phyloP scores from a whole-genome alignment of 2,113 vertebrate genomes.

The Cinclus cinclus region DNA sequence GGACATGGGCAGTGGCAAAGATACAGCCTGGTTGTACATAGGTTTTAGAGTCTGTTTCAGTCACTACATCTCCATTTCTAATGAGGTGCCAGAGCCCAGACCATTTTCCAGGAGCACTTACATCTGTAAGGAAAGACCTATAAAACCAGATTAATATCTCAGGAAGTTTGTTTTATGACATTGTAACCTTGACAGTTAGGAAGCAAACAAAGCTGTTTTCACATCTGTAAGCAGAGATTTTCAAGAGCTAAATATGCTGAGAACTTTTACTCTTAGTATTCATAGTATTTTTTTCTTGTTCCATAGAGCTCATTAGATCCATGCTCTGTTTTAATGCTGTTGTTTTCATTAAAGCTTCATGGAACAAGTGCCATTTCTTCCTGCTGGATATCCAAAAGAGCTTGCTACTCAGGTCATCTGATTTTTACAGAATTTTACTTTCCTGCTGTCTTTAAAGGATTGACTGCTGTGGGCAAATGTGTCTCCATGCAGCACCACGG shows the following conservation, averaged over 20 bases:
- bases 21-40: rapidly evolving
- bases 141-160: neutral
- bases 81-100: neutral
- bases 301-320: neutral
- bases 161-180: neutral
- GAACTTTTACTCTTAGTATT: neutral
- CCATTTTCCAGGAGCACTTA: neutral
- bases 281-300: neutral
- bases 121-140: neutral
- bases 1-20: neutral
- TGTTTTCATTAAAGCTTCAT: neutral
- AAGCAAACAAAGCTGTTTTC: constrained; percentile 28
- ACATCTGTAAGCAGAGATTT: neutral
- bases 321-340: neutral
- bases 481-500: neutral
- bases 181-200: neutral
- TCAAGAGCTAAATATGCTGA: neutral
- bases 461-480: neutral
- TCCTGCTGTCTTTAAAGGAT: neutral
- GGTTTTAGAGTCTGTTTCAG: neutral
- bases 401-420: rapidly evolving
- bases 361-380: neutral
- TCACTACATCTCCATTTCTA: neutral
- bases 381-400: neutral
- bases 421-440: neutral